Evolutionary conservation across 2,797 vertebrate genomes (phyloP), one percentile per base, ranked within the genome.

Genomic region (Muscicapa striata): DNA sequence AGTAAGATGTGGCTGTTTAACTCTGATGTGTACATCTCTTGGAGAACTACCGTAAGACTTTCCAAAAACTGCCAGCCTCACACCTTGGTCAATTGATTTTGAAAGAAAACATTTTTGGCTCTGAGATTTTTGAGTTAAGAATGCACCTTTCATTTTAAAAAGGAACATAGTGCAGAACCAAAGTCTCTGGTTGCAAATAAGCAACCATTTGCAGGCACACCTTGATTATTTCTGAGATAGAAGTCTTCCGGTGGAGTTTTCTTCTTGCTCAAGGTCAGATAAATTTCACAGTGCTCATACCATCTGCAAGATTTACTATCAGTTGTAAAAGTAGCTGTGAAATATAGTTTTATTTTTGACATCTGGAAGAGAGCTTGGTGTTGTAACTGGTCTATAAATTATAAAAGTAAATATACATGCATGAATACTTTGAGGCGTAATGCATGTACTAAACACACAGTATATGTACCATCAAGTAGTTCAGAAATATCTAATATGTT

Each of bases 381-480:
- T 81, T 68, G 74, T 93, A 96, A 90, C 91, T 86, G 82, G 76
- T 79, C 96, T 82, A 96, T 94, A 96, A 95, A 96, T 94, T 88
- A 88, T 84, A 69, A 92, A 95, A 90, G 91, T 95, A 97, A 96
- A 96, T 96, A 95, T 87, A 91, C 83, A 92, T 82, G 88, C 94
- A 90, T 90, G 92, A 94, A 87, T 89, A 96, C 70, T 91, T 91
- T 67, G 67, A 93, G 58, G 61, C 0, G 5, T 96, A 97, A 91
- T 91, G 92, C 79, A 93, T 89, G 59, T 62, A 68, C 91, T 92
- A 94, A 96, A 94, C 79, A 94, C 63, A 77, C 46, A 72, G 49
- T 94, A 92, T 91, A 97, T 93, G 90, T 93, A 92, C 92, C 92
- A 95, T 95, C 92, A 92, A 95, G 45, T 94, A 66, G 91, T 95